Evolutionary conservation across 2,113 vertebrate species (phyloP), one percentile per base, ranked within the genome.

Genomic region (Entosphenus tridentatus): DNA sequence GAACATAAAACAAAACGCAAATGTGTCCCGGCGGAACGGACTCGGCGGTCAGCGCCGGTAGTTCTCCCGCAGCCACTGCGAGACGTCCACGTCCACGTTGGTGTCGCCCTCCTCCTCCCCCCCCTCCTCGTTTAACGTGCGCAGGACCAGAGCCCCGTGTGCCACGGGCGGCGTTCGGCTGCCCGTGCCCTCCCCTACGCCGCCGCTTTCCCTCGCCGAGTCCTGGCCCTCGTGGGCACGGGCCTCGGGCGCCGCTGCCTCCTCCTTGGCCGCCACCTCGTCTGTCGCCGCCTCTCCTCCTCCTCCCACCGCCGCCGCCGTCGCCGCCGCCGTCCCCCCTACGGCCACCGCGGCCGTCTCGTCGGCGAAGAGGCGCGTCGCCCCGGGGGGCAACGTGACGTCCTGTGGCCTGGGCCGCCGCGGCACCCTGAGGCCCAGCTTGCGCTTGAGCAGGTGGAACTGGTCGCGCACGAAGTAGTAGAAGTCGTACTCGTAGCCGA

Each of bases 381-480:
- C 39, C 21, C n/a, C n/a, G 62, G 21, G 21, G 2, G 62, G 21
- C 62, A 65, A 16, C 10, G n/a, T 21, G 21, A 9, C 21, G n/a
- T 16, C 62, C 11, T n/a, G 8, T 2, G n/a, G 9, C n/a, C 21
- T 65, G 62, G 62, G 62, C 21, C 21, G 62, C 21, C 8, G 9
- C 21, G 62, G n/a, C 62, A n/a, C 62, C 21, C 10, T 89, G 18
- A 98, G 86, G 76, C 93, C 93, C 39, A 98, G 92, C 75, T 96
- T 98, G 73, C 83, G 88, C 77, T 98, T 98, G 70, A 80, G 77
- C 69, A 95, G 81, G 76, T 96, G 90, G 77, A 96, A 98, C 77
- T 96, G 90, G 77, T 95, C 85, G 57, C 85, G 86, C 75, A 96
- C 81, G 55, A 92, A 95, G 81, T 89, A 84, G 80, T 98, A 98